Conservation (phyloP, 2,797 vertebrate species). For the Neosilurus hyrtlii region DNA sequence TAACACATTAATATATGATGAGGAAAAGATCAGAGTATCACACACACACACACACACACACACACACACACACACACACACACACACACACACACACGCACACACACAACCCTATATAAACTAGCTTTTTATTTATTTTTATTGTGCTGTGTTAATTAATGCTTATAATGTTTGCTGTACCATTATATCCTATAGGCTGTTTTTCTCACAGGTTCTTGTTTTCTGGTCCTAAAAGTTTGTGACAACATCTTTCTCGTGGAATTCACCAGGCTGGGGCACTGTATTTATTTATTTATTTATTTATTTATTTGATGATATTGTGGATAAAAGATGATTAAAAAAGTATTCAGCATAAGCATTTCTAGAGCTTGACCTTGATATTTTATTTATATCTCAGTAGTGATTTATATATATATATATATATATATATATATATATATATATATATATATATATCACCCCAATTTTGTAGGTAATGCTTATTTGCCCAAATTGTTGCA, state of each 20-base stretch:
- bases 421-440: too few species aligned
- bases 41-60: not conserved
- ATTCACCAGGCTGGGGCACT: not conserved
- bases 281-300: not conserved
- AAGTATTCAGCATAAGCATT: not conserved
- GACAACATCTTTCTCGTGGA: not conserved
- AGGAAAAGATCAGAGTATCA: not conserved
- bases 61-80: not conserved
- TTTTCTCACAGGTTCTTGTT: not conserved
- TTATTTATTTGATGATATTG: not conserved
- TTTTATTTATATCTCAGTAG: too few species aligned
- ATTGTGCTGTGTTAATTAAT: not conserved
- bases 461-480: too few species aligned
- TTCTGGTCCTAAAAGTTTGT: constrained; percentile 5
- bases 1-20: not conserved
- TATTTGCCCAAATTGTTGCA: too few species aligned
- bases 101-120: not conserved
- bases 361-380: too few species aligned
- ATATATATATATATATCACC: too few species aligned
- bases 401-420: too few species aligned
- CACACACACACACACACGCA: not conserved
- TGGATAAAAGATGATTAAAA: not conserved
- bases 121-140: not conserved
- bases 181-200: too few species aligned
- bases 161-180: not conserved